Evolutionary conservation across 1,140 invertebrate species (phyloP), one percentile per base, ranked within the genome.

Genomic region (Zaprionus taronus): DNA sequence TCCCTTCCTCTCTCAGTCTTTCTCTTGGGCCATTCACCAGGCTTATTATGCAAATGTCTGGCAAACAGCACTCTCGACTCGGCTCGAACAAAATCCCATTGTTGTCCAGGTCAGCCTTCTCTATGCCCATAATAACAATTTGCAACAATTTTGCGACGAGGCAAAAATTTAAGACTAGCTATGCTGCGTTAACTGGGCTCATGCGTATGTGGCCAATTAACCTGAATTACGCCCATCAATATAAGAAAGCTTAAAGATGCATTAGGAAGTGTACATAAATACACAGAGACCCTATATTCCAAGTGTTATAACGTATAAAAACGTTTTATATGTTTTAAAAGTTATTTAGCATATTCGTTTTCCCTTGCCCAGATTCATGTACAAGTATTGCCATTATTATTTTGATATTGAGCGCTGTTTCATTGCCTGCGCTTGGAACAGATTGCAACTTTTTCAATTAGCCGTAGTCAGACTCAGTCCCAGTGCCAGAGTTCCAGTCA

Each of bases 371-470:
- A 17, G n/a, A 11, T 61, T 62, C 15, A 14, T 17, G 28, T 17
- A 17, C 15, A 14, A 14, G 28, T 17, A 17, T 44, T 14, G 9
- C 31, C 31, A 34, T 34, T 60, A 41, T 41, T 41, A 41, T 68
- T 51, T 47, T 26, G 20, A 22, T 24, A 58, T 61, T 9, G 56
- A 44, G 7, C 6, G 7, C 28, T 31, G 7, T 2, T 31, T 69
- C 68, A 66, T 53, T 75, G 68, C 51, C 82, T 74, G 69, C 41
- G 62, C 78, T 57, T 55, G 51, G 36, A 56, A 70, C 60, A 55
- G 63, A 86, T 70, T 86, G 83, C 83, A 85, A 86, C 83, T 86
- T 83, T 87, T 86, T 87, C 83, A 86, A 86, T 86, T 86, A 87
- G 80, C 67, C 61, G 47, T 81, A 70, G 62, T 36, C 11, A 53